A percentile compares a stretch with the other conserved stretches of the same genome.
Conservation (phyloP, 1,140 invertebrate genomes). For the Atta cephalotes region DNA sequence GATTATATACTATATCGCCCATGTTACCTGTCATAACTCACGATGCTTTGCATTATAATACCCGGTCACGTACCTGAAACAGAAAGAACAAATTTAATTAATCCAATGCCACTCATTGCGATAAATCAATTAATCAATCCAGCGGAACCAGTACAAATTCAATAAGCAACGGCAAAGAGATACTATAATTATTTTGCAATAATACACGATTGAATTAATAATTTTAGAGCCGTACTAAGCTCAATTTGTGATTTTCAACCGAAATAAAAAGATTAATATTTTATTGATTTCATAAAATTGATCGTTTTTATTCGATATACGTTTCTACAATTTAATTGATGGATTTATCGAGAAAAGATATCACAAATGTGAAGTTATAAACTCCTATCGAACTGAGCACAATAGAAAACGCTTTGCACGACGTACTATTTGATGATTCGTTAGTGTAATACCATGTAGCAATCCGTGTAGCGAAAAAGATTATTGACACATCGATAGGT, state of each 20-base stretch:
- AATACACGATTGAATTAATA: slow-evolving; percentile 9
- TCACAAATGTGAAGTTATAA: slow-evolving; percentile 23
- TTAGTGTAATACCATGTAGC: slow-evolving; percentile 45
- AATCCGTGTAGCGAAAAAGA: slow-evolving; percentile 47
- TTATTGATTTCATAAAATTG: slow-evolving; percentile 1
- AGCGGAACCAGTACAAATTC: slow-evolving; percentile 31
- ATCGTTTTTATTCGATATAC: slow-evolving; percentile 24
- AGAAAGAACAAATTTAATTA: slow-evolving; percentile 66
- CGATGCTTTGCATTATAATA: slow-evolving; percentile 40
- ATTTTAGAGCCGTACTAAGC: slow-evolving; percentile 18
- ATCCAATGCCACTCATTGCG: slow-evolving; percentile 38
- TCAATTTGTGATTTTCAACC: slow-evolving; percentile 22
- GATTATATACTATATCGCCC: slow-evolving; percentile 21
- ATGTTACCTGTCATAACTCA: slow-evolving; percentile 51
- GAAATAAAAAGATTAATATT: neutral
- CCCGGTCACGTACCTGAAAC: slow-evolving; percentile 70
- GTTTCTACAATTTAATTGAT: slow-evolving; percentile 25
- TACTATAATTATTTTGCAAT: slow-evolving; percentile 35
- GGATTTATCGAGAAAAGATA: slow-evolving; percentile 46
- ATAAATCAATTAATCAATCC: slow-evolving; percentile 57
- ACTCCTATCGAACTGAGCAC: slow-evolving; percentile 7
- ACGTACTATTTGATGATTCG: slow-evolving; percentile 55
- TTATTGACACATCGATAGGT: slow-evolving; percentile 67
- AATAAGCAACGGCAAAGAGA: slow-evolving; percentile 13
- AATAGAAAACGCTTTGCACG: slow-evolving; percentile 44